Evolutionary conservation across 2,888 invertebrate species (phyloP).

Genomic region (Cryptus armator): DNA sequence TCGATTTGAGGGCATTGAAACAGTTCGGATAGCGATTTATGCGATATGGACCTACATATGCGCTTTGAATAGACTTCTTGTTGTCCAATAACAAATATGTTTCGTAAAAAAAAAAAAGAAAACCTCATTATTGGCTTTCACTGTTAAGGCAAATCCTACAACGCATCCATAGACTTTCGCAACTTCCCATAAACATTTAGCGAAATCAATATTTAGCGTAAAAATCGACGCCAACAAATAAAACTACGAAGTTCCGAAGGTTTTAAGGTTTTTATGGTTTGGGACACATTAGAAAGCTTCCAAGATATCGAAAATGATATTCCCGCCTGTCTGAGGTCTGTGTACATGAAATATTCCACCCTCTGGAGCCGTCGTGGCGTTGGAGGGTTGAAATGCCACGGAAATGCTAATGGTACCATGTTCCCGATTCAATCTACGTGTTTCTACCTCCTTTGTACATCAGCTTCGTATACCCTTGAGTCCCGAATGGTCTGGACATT

Average conservation of each 20-base stretch:
- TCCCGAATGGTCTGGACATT: background rate
- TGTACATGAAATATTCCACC: slow-evolving; percentile 8
- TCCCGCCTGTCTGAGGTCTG: background rate
- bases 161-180: background rate
- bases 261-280: background rate
- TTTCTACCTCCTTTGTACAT: slow-evolving; percentile 7
- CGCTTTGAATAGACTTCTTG: too few species aligned
- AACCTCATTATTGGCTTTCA: too few species aligned
- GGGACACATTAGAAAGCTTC: background rate
- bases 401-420: slow-evolving; percentile 69
- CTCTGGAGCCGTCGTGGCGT: background rate
- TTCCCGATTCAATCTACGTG: slow-evolving; percentile 21
- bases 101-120: too few species aligned
- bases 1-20: slow-evolving; percentile 69
- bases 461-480: background rate
- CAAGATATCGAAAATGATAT: background rate
- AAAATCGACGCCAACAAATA: too few species aligned
- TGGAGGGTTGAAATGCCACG: slow-evolving; percentile 62
- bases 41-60: background rate
- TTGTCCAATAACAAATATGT: too few species aligned
- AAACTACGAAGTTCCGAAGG: too few species aligned
- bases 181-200: too few species aligned
- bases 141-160: too few species aligned
- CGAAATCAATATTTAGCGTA: too few species aligned
- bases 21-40: slow-evolving; percentile 54